phyloP scores from a whole-genome alignment of 2,888 invertebrate genomes.

The Chromoteleia sp. region DNA sequence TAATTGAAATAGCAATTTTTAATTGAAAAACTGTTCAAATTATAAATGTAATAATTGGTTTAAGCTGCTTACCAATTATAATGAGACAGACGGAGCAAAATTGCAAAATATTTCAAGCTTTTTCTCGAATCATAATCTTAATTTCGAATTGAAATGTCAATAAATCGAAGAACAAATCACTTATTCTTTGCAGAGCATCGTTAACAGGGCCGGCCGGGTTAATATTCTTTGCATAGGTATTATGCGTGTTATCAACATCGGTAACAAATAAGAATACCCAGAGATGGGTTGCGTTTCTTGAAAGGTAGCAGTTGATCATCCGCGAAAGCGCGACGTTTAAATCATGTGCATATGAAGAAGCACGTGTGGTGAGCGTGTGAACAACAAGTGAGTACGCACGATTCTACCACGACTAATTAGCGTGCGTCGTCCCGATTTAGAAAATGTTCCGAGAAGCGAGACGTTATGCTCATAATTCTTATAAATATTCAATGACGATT shows the following conservation, averaged over 20 bases:
- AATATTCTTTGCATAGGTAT: constrained; percentile 10
- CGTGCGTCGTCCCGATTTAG: constrained; percentile 43
- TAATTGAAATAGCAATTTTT: constrained; percentile 41
- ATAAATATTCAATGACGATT: constrained; percentile 60
- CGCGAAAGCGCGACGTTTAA: neutral
- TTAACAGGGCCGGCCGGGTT: neutral
- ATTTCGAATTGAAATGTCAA: constrained; percentile 1
- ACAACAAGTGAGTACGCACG: constrained; percentile 46
- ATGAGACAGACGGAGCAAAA: constrained; percentile 1
- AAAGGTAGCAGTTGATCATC: constrained; percentile 28
- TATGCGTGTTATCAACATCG: neutral
- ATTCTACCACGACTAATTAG: constrained; percentile 44
- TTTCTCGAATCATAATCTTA: constrained; percentile 23
- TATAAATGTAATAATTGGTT: constrained; percentile 42
- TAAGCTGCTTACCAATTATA: constrained; percentile 35
- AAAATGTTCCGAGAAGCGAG: constrained; percentile 58
- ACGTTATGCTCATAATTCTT: constrained; percentile 50
- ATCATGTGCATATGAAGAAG: constrained; percentile 9
- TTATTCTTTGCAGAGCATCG: neutral
- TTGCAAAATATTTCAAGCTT: constrained; percentile 15
- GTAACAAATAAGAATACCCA: neutral
- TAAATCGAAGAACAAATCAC: constrained; percentile 16
- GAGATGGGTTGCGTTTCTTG: constrained; percentile 1
- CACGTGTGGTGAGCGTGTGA: constrained; percentile 42
- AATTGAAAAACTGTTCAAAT: constrained; percentile 40